Base-by-base conservation (phyloP, 2,797 vertebrate species). In the Mus minutoides region DNA sequence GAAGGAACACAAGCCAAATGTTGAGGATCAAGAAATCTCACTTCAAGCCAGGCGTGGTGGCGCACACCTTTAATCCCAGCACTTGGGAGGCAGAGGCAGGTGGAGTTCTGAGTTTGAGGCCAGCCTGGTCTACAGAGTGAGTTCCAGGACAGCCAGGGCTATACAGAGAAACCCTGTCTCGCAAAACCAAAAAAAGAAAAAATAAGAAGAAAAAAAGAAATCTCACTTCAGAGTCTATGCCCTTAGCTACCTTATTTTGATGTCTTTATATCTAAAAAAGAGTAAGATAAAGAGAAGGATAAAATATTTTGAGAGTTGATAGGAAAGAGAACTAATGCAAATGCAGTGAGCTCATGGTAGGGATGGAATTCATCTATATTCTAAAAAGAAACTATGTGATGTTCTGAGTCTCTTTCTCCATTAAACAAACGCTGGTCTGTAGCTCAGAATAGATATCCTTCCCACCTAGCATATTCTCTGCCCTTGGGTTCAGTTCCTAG, bases 201-300 rank as follows among this genome's bases (percentile, higher is more conserved):
- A 9, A 7, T 6, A 49, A 49, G 12, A 49, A 2, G 2, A 49
- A 49, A 49, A 10, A 11, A 58, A 31, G 71, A 56, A 22, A 60
- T 58, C 58, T 60, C 31, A 16, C 17, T 71, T 54, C 3, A 91
- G 19, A 91, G 37, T 37, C 54, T 19, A 2, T 43, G 17, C 22
- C 60, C 64, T 95, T 24, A 69, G 31, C 6, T 31, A 54, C 29
- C 87, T 56, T 9, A 16, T 3, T 21, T 31, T n/a, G 24, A 43
- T 8, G 1, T 77, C 64, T 64, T 71, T 46, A 62, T 34, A 71
- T 43, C 12, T 40, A 84, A 40, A 46, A 37, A 34, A 19, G 19
- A 90, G 52, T 54, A 90, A 92, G 93, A 31, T 37, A 84, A 94
- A 94, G 34, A 82, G 40, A 43, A 37, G 46, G 11, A 11, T 83